Evolutionary conservation across 2,888 invertebrate genomes (phyloP), one percentile per base, ranked within the genome.

Genomic region (Andrena camellia): DNA sequence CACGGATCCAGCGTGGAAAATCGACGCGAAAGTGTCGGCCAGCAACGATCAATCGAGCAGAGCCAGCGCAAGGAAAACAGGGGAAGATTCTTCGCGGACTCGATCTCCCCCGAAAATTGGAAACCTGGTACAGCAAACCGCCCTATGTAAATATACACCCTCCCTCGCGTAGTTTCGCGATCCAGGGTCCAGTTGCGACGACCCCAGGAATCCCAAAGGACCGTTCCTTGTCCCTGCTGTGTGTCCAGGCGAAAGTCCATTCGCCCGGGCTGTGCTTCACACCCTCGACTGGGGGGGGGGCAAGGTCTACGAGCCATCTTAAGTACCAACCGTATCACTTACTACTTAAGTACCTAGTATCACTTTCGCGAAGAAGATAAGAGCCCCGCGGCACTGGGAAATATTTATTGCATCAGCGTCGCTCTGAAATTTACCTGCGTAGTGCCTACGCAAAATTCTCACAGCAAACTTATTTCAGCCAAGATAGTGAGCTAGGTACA

Each of bases 111-210:
- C 20, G 78, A 69, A 76, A 76, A 76, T 77, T 79, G 77, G 63
- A 79, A 76, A 64, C 63, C 48, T 31, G 64, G 59, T 31, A 69
- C 33, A 26, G 35, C 57, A 35, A 33, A 62, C 33, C 77, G 57
- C 66, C 70, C 78, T 78, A 60, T 70, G 78, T 70, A 80, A 77
- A 80, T 80, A 80, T n/a, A 33, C 20, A n/a, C 10, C 7, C 23
- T 26, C 48, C 35, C 23, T 17, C 8, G 10, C 33, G 13, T 33
- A 20, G 64, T 62, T 26, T 20, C 75, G 54, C 74, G 50, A 70
- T 77, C 17, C 59, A 35, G 64, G 63, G 77, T 64, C 63, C 78
- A 59, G 79, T 77, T 78, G 79, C 79, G 17, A 52, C 70, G 63
- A 35, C 26, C 52, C 52, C 35, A 54, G 31, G 52, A 63, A 63